A percentile compares a stretch with the other conserved stretches of the same genome.
Conservation (phyloP, 2,113 vertebrate species). For the Phasianus colchicus region DNA sequence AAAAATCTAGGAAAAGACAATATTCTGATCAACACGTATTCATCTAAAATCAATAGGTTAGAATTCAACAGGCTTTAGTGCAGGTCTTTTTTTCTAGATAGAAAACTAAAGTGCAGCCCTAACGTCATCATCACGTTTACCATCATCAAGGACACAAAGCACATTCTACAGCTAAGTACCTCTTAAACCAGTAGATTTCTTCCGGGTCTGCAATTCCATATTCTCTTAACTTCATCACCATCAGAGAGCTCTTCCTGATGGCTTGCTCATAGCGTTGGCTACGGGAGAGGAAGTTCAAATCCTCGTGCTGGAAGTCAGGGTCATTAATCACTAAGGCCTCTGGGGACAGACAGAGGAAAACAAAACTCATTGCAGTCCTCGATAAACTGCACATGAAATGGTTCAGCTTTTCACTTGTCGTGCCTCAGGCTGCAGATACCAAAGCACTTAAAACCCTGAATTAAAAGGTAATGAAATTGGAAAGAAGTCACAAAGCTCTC, state of each 20-base stretch:
- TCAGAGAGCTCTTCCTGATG: conserved; percentile 87
- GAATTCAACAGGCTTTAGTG: neutral
- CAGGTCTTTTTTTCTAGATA: neutral
- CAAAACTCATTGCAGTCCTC: neutral
- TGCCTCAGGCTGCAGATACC: fast-evolving
- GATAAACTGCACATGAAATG: fast-evolving
- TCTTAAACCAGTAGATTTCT: conserved; percentile 93
- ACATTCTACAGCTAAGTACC: conserved; percentile 72
- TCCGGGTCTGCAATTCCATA: conserved; percentile 91
- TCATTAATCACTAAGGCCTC: conserved; percentile 89
- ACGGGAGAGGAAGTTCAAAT: conserved; percentile 92
- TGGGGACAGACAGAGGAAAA: conserved; percentile 56
- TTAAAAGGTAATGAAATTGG: neutral
- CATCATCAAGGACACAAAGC: neutral
- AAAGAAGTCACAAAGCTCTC: neutral
- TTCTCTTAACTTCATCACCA: conserved; percentile 91
- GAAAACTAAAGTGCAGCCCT: neutral
- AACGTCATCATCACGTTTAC: too few relatives aligned
- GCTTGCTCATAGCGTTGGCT: conserved; percentile 93
- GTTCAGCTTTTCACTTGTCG: neutral
- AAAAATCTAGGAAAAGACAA: neutral
- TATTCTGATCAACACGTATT: neutral
- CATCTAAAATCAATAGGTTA: neutral
- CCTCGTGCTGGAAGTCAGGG: conserved; percentile 89
- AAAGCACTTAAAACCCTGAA: neutral